Conservation (phyloP, 2,113 vertebrate genomes). For the Stictonetta naevosa region DNA sequence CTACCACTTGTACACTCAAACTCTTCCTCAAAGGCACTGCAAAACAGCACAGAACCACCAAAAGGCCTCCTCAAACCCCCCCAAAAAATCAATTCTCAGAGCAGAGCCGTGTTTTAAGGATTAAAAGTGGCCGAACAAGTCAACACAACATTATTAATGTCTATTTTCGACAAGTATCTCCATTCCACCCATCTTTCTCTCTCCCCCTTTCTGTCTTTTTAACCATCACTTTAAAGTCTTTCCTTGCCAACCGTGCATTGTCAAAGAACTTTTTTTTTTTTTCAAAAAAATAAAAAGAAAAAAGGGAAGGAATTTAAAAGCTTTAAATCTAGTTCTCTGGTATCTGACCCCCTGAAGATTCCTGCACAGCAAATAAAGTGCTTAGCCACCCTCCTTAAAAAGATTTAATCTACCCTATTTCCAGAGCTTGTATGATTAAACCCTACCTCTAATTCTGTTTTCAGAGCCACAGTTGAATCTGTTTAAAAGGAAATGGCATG, state of each 20-base stretch:
- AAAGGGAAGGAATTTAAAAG: slow-evolving; percentile 33
- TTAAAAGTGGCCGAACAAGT: neutral
- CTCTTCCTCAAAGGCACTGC: accelerated
- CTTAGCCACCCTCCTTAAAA: slow-evolving; percentile 27
- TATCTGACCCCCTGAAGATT: slow-evolving; percentile 59
- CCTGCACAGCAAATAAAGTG: slow-evolving; percentile 46
- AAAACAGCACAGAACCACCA: neutral
- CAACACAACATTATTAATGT: neutral
- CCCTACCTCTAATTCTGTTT: slow-evolving; percentile 42
- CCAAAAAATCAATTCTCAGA: neutral
- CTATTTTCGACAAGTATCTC: slow-evolving; percentile 36
- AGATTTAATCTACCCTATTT: slow-evolving; percentile 63
- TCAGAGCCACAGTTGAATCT: neutral
- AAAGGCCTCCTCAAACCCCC: neutral
- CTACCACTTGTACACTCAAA: neutral
- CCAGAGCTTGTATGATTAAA: slow-evolving; percentile 57
- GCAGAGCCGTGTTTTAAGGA: neutral
- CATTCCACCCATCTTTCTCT: neutral
- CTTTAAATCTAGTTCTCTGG: slow-evolving; percentile 51
- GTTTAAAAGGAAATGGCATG: neutral
- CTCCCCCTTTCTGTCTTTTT: neutral
- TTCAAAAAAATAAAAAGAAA: neutral
- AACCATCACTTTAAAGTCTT: slow-evolving; percentile 46
- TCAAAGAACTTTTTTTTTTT: slow-evolving; percentile 11
- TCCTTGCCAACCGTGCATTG: slow-evolving; percentile 20